Conservation (phyloP, 2,888 invertebrate genomes). For the Microctonus aethiopoides region DNA sequence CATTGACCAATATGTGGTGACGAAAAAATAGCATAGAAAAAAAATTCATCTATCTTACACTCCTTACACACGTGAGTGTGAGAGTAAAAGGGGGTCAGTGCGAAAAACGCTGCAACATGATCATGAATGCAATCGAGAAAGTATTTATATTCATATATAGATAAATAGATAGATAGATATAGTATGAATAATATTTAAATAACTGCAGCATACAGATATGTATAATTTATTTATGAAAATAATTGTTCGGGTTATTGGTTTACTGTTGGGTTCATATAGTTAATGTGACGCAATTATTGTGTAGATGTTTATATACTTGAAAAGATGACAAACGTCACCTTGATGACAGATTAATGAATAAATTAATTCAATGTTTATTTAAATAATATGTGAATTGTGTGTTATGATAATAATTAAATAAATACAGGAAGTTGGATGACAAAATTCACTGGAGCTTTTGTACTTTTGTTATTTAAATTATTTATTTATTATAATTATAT, state of each 20-base stretch:
- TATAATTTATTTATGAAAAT: too few relatives aligned
- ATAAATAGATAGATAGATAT: too few relatives aligned
- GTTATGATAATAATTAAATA: neutral
- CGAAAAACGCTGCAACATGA: neutral
- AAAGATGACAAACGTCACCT: neutral
- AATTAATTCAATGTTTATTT: neutral
- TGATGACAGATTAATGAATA: neutral
- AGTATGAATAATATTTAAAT: too few relatives aligned
- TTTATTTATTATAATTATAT: too few relatives aligned
- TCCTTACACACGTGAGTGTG: neutral
- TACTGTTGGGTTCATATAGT: neutral
- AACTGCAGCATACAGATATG: too few relatives aligned
- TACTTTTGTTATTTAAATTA: too few relatives aligned
- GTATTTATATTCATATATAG: neutral
- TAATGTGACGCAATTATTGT: neutral
- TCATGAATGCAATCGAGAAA: neutral
- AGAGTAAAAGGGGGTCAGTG: constrained; percentile 4
- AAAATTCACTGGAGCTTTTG: neutral
- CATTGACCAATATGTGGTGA: neutral
- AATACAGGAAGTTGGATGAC: neutral
- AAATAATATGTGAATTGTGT: neutral
- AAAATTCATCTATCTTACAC: neutral
- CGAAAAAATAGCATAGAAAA: neutral
- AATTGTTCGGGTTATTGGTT: too few relatives aligned
- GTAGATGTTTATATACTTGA: neutral